phyloP scores from a whole-genome alignment of 2,888 invertebrate species.

The Netelia fuscicornis region DNA sequence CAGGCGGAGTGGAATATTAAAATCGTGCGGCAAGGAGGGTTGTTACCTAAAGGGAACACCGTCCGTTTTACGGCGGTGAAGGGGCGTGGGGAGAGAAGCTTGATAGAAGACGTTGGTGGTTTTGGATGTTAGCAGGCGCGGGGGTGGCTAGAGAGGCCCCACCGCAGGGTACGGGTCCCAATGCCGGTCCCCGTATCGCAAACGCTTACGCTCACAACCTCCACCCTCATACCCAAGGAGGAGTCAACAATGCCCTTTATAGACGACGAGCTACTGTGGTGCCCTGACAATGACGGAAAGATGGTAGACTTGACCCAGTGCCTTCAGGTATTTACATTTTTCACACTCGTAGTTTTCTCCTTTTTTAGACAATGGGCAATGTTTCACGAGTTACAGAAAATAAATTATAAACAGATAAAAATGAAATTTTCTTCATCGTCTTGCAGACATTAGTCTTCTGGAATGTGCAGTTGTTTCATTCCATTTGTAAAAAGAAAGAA shows the following conservation, averaged over 20 bases:
- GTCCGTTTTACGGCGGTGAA: conserved; percentile 5
- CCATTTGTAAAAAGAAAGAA: too few relatives aligned
- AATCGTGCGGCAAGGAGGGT: neutral
- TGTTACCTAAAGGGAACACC: neutral
- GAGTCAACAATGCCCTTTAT: conserved; percentile 95
- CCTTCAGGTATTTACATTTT: conserved; percentile 89
- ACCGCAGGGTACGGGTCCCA: conserved; percentile 84
- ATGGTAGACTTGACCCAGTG: conserved; percentile 96
- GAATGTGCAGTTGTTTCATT: too few relatives aligned
- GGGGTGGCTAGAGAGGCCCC: conserved; percentile 85
- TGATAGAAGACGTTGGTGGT: conserved; percentile 75
- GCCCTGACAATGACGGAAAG: conserved; percentile 97
- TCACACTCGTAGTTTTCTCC: conserved; percentile 6
- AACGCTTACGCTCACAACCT: conserved; percentile 82
- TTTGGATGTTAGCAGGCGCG: conserved; percentile 84
- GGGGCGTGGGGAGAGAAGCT: conserved; percentile 61
- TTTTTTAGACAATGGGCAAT: neutral
- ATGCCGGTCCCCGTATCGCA: conserved; percentile 85
- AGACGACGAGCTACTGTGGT: conserved; percentile 97
- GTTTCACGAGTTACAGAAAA: conserved; percentile 9
- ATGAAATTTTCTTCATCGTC: too few relatives aligned
- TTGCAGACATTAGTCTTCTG: too few relatives aligned
- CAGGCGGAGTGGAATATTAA: conserved; percentile 36
- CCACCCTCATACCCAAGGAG: conserved; percentile 84
- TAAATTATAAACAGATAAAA: too few relatives aligned